Percentiles rank a stretch among this genome's conserved stretches.
Conservation (phyloP, 2,113 vertebrate species). For the Zosterops pallidus region DNA sequence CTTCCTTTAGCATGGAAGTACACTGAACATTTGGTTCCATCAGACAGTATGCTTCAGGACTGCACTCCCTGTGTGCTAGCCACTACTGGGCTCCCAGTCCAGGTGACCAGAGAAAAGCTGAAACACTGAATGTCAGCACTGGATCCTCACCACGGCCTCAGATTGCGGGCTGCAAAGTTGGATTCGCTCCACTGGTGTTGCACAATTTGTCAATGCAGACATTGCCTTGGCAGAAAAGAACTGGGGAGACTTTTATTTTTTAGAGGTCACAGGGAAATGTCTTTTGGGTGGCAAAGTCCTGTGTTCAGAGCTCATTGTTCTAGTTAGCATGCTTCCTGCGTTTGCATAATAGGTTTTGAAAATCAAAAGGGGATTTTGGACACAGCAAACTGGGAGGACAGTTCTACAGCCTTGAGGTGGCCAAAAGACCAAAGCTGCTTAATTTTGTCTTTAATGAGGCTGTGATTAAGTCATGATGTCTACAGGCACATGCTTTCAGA, state of each 20-base stretch:
- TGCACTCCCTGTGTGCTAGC: background rate
- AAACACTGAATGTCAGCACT: background rate
- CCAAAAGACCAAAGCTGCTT: background rate
- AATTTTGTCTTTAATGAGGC: background rate
- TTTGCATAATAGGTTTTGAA: background rate
- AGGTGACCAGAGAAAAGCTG: background rate
- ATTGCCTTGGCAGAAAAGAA: background rate
- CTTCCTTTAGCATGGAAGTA: background rate
- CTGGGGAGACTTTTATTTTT: background rate
- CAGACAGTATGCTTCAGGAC: background rate
- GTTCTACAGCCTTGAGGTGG: background rate
- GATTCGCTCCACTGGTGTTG: rapidly evolving
- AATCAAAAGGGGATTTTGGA: background rate
- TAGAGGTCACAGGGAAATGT: background rate
- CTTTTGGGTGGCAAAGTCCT: background rate
- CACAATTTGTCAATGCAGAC: background rate
- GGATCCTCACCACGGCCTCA: background rate
- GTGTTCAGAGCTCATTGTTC: background rate
- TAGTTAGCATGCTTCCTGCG: background rate
- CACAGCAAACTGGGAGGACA: background rate
- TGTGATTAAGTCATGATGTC: background rate
- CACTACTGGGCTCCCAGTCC: background rate
- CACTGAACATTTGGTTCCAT: background rate
- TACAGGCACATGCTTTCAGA: background rate
- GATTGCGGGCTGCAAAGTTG: background rate